phyloP scores from a whole-genome alignment of 2,797 vertebrate species.

The Danio jaintianensis region DNA sequence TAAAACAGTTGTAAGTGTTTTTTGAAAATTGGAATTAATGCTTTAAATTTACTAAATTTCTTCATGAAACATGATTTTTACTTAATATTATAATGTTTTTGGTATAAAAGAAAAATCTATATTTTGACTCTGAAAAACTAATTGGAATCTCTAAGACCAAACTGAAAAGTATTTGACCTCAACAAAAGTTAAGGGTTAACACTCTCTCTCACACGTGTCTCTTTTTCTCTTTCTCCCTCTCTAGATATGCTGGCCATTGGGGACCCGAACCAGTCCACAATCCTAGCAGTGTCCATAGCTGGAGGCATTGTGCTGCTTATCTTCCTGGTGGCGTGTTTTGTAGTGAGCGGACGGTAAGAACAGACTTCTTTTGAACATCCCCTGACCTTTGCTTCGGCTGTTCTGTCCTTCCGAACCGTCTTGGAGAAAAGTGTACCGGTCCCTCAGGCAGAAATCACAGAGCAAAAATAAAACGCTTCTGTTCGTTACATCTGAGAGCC shows the following conservation, averaged over 20 bases:
- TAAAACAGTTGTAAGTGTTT: too few species aligned
- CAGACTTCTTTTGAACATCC: constrained; percentile 13
- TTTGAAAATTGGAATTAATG: too few species aligned
- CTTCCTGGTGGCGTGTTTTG: constrained; percentile 85
- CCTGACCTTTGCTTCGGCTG: constrained; percentile 31
- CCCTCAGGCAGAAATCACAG: background rate
- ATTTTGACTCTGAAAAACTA: background rate
- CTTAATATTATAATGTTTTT: too few species aligned
- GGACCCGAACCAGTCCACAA: constrained; percentile 85
- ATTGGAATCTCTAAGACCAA: background rate
- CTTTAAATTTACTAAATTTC: too few species aligned
- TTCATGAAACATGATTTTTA: too few species aligned
- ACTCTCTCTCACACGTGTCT: background rate
- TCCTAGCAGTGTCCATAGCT: constrained; percentile 82
- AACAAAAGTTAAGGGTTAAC: background rate
- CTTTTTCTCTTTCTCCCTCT: background rate
- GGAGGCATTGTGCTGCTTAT: constrained; percentile 83
- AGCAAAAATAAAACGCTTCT: constrained; percentile 14
- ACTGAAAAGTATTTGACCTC: background rate
- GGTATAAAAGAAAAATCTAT: too few species aligned
- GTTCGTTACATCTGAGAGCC: constrained; percentile 18
- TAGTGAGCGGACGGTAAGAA: constrained; percentile 84
- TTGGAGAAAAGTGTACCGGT: background rate
- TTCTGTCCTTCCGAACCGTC: constrained; percentile 9
- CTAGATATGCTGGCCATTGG: constrained; percentile 84